Conservation (phyloP, 1,140 invertebrate species). For the Zaprionus davidi region DNA sequence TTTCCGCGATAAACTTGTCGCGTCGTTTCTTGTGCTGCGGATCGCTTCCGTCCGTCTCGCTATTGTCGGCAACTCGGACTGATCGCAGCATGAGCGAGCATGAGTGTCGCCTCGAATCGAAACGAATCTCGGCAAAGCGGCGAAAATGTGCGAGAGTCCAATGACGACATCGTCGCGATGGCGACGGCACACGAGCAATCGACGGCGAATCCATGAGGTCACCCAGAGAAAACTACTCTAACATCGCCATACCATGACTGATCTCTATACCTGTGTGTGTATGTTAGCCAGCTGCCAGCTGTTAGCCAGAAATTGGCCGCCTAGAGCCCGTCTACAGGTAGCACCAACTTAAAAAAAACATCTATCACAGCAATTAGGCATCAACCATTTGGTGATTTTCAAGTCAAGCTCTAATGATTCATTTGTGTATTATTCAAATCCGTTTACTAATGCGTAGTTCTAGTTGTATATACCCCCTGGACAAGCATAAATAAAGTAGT, state of each 20-base stretch:
- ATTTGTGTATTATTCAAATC: not conserved
- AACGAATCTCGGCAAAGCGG: not conserved
- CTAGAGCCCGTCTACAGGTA: not conserved
- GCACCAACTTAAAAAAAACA: not conserved
- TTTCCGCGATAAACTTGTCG: not conserved
- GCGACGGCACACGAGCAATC: constrained; percentile 1
- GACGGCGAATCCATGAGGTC: constrained; percentile 3
- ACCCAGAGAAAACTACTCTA: not conserved
- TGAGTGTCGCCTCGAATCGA: not conserved
- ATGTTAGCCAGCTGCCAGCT: not conserved
- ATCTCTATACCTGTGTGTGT: not conserved
- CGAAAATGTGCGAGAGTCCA: not conserved
- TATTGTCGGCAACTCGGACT: not conserved
- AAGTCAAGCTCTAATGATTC: not conserved
- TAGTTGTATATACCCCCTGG: not conserved
- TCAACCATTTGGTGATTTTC: not conserved
- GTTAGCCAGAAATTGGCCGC: not conserved
- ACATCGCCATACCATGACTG: not conserved
- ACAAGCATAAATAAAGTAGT: constrained; percentile 24
- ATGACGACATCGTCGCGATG: constrained; percentile 1
- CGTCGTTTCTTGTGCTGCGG: not conserved
- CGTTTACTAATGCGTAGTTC: not conserved
- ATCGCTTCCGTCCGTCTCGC: constrained; percentile 8
- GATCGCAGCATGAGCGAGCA: not conserved
- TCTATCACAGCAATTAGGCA: not conserved